Evolutionary conservation across 2,797 vertebrate species (phyloP).

Genomic region (Jordanella pulchra): DNA sequence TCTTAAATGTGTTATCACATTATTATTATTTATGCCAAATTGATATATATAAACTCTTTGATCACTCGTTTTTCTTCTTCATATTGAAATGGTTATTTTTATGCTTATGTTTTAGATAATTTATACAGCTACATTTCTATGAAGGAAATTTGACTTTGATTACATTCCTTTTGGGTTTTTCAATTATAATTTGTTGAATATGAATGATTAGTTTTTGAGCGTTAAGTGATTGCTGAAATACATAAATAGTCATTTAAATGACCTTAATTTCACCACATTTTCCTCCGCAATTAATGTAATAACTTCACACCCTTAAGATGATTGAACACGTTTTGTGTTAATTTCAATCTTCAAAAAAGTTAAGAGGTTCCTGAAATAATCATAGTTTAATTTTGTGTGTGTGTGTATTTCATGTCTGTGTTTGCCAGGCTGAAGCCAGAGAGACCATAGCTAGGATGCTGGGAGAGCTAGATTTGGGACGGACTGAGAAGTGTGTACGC

Average conservation of each 20-base stretch:
- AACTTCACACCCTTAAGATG: background rate
- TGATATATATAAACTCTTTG: conserved; percentile 4
- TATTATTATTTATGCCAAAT: conserved; percentile 17
- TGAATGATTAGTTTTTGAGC: background rate
- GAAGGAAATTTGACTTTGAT: conserved; percentile 33
- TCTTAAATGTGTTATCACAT: conserved; percentile 3
- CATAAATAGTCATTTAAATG: background rate
- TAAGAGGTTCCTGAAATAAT: conserved; percentile 4
- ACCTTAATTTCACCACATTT: background rate
- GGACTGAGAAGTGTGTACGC: conserved; percentile 91
- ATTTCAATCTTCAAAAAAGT: background rate
- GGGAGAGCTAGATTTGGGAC: conserved; percentile 85
- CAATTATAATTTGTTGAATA: background rate
- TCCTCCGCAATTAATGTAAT: conserved; percentile 12
- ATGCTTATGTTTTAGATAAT: conserved; percentile 17
- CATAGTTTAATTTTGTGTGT: background rate
- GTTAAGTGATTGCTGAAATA: background rate
- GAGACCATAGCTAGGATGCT: conserved; percentile 86
- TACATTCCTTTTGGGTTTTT: conserved; percentile 18
- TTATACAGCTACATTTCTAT: conserved; percentile 8
- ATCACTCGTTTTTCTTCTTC: conserved; percentile 13
- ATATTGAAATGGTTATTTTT: conserved; percentile 23
- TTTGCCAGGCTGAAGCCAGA: conserved; percentile 87
- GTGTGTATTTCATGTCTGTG: conserved; percentile 21
- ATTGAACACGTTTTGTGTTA: background rate